Conservation (phyloP, 2,888 invertebrate species). For the Oligia latruncula region DNA sequence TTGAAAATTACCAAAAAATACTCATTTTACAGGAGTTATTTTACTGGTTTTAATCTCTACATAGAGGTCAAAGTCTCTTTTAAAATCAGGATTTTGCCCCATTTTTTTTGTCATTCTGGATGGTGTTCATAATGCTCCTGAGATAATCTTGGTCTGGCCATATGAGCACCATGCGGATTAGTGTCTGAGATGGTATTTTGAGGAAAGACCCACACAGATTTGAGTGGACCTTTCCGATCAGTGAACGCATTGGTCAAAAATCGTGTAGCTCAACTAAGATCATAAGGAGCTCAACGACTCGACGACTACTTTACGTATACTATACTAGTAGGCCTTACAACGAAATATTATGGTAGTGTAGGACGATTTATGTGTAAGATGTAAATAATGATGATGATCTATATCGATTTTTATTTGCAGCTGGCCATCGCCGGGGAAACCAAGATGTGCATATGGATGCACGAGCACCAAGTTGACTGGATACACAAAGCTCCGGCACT, state of each 20-base stretch:
- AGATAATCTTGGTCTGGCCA: not conserved
- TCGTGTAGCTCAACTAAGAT: not conserved
- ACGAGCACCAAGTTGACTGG: conserved; percentile 95
- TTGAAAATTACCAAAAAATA: not conserved
- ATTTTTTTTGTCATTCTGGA: too few species aligned
- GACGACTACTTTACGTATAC: not conserved
- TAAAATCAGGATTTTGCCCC: not conserved
- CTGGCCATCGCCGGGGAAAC: conserved; percentile 82
- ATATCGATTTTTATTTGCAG: conserved; percentile 69
- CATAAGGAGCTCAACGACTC: not conserved
- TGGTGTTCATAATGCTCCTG: too few species aligned
- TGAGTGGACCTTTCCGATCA: not conserved
- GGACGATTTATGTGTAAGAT: not conserved
- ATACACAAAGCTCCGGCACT: conserved; percentile 96
- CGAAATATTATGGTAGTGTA: not conserved
- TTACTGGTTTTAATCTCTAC: not conserved
- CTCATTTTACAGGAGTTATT: not conserved
- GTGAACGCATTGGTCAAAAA: not conserved
- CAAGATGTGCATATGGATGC: conserved; percentile 95
- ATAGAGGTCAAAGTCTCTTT: not conserved
- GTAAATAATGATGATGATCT: not conserved
- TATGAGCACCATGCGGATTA: not conserved
- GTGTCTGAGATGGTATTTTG: too few species aligned
- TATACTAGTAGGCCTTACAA: not conserved
- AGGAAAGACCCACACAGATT: not conserved